These are phyloP conservation scores for Amphimallon solstitiale DNA, from an alignment of 2,888 invertebrate species.

Conservation along the genomic window DNA sequence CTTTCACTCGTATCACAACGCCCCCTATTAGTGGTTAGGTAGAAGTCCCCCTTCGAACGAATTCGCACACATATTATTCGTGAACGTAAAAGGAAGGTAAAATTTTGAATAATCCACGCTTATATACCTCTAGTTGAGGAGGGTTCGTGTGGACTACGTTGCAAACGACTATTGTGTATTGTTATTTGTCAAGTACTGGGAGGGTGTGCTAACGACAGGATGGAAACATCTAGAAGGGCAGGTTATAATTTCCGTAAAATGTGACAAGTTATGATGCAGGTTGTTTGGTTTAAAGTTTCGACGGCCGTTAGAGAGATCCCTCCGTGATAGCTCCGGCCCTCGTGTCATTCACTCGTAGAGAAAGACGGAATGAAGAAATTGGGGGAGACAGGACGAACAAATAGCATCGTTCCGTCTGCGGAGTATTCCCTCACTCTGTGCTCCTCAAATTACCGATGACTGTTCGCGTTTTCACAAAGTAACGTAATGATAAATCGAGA, in stretches of 20 bases:
- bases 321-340: neutral
- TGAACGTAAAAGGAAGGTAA: no score
- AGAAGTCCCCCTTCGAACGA: no score
- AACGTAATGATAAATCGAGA: slow-evolving; percentile 23
- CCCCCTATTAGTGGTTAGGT: no score
- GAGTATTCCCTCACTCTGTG: neutral
- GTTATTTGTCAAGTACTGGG: no score
- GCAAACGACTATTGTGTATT: no score
- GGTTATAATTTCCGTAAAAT: slow-evolving; percentile 33
- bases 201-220: no score
- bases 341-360: neutral
- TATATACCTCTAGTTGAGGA: no score
- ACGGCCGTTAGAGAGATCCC: neutral
- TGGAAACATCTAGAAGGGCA: neutral
- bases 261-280: neutral
- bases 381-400: neutral
- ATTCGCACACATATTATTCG: no score
- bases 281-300: no score
- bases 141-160: no score
- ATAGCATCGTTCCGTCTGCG: neutral
- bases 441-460: neutral
- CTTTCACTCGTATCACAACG: no score
- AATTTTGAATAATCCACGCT: no score
- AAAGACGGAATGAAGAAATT: neutral
- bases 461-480: neutral